phyloP scores from a whole-genome alignment of 1,140 invertebrate genomes.

The Dreissena polymorpha region DNA sequence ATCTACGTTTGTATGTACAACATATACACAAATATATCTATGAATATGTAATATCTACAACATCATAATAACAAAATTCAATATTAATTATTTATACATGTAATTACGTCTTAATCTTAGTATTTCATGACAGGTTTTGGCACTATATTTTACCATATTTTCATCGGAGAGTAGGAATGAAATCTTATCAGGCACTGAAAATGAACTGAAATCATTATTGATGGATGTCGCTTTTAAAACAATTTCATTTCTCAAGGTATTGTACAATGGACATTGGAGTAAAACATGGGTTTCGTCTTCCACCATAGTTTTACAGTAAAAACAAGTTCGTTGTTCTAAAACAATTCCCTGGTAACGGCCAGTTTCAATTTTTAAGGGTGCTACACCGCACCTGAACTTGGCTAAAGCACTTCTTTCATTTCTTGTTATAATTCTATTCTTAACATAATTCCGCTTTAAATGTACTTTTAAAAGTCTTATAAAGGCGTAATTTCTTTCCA shows the following conservation, averaged over 20 bases:
- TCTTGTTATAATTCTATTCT: background rate
- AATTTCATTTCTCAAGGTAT: background rate
- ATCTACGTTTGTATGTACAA: too few relatives aligned
- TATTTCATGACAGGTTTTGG: slow-evolving; percentile 19
- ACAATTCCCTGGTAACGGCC: background rate
- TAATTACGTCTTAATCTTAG: background rate
- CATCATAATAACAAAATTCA: too few relatives aligned
- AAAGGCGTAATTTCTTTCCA: slow-evolving; percentile 10
- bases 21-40: too few relatives aligned
- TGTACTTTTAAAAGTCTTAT: slow-evolving; percentile 1
- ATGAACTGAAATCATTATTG: background rate
- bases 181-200: background rate
- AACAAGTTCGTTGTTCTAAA: background rate
- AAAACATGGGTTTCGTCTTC: slow-evolving; percentile 14
- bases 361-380: background rate
- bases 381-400: background rate
- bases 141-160: slow-evolving; percentile 1
- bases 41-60: too few relatives aligned
- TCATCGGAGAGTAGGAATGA: slow-evolving; percentile 10
- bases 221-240: background rate
- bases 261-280: background rate
- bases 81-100: background rate
- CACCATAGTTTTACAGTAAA: background rate
- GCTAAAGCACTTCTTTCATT: slow-evolving; percentile 2
- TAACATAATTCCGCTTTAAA: slow-evolving; percentile 7